Conservation (phyloP, 2,797 vertebrate species). For the Malurus leucopterus region DNA sequence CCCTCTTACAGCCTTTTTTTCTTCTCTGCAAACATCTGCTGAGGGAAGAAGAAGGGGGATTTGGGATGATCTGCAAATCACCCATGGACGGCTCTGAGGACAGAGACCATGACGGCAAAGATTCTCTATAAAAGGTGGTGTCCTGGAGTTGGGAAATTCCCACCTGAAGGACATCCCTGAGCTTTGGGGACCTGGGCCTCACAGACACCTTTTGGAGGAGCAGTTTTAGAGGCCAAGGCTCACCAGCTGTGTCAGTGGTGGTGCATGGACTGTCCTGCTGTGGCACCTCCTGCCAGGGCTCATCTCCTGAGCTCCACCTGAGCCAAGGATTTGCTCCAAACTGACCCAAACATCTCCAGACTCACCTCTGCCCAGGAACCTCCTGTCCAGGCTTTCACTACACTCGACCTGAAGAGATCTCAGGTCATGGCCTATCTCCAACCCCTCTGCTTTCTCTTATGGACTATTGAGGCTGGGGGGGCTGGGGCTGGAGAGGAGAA, state of each 20-base stretch:
- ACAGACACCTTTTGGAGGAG: neutral
- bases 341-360: neutral
- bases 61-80: neutral
- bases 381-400: neutral
- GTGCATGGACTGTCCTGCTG: neutral
- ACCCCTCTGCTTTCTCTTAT: neutral
- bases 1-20: neutral
- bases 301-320: neutral
- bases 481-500: neutral
- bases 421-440: neutral
- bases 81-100: neutral
- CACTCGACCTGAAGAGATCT: neutral
- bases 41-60: neutral
- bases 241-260: neutral
- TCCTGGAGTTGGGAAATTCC: neutral
- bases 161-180: neutral
- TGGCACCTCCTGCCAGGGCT: neutral
- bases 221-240: neutral
- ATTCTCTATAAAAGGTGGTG: neutral
- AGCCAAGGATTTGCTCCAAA: neutral
- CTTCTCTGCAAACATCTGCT: neutral
- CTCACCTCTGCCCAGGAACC: neutral
- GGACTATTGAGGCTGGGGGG: no score
- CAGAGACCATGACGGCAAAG: neutral
- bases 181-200: neutral